Conservation (phyloP, 2,888 invertebrate species). For the Tuberolachnus salignus region DNA sequence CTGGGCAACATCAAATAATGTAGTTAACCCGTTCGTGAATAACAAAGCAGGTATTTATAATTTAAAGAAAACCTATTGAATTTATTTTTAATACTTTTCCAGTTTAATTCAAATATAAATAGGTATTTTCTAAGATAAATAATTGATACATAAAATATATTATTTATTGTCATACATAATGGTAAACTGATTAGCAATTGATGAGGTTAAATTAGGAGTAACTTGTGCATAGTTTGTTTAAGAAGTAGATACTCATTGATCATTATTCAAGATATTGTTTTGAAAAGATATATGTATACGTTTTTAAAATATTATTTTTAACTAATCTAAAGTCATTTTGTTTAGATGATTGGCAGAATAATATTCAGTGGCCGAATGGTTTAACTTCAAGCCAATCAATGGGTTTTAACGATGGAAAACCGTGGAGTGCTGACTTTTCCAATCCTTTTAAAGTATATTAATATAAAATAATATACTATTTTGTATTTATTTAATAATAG, state of each 20-base stretch:
- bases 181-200: too few species aligned
- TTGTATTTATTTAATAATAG: not conserved
- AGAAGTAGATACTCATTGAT: too few species aligned
- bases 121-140: too few species aligned
- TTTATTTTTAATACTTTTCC: not conserved
- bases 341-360: slow-evolving; percentile 57
- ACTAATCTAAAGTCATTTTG: not conserved
- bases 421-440: slow-evolving; percentile 55
- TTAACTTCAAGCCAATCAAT: slow-evolving; percentile 42
- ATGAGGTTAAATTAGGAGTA: too few species aligned
- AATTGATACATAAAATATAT: not conserved
- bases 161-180: not conserved
- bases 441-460: slow-evolving; percentile 57
- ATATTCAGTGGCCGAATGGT: slow-evolving; percentile 56
- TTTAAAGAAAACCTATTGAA: not conserved
- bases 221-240: too few species aligned
- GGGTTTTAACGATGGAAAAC: slow-evolving; percentile 46
- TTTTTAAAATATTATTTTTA: not conserved
- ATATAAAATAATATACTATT: not conserved
- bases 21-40: slow-evolving; percentile 37
- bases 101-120: too few species aligned
- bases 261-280: too few species aligned
- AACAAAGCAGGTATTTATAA: slow-evolving; percentile 25
- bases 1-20: slow-evolving; percentile 24
- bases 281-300: too few species aligned